Base-by-base conservation (phyloP, 2,888 invertebrate genomes). In the Aplocera efformata region DNA sequence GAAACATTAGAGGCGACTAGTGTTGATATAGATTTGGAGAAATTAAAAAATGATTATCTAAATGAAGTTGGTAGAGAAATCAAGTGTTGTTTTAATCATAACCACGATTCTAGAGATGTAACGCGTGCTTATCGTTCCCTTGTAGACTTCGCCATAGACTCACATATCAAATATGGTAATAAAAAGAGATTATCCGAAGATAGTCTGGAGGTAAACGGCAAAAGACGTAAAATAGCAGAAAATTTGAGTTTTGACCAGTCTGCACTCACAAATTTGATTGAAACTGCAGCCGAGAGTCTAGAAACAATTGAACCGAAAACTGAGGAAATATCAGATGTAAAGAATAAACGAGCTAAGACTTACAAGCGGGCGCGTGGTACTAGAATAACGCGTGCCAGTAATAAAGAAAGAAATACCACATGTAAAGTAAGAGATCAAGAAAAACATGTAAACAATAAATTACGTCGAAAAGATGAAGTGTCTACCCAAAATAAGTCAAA, bases 21-120 rank as follows among this genome's bases (percentile, higher is more conserved):
- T 5, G 27, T 73, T 0, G 67, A 70, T 32, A 71, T 84, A 0
- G 80, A 81, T 23, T 13, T 82, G 1, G 84, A 84, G 7, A 72
- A 58, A 1, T 85, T 85, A 17, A 79, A 85, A 47, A 71, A 69
- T 29, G 69, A 66, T 1, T 82, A 84, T 35, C 37, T 85, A 0
- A 71, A 58, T 0, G 85, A 84, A 48, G 72, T 81, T 0, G 67
- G 63, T 0, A 50, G 66, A 1, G 51, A 40, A 3, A 41, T 43
- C 7, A 33, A 37, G 9, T 43, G 50, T 25, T 32, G 20, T 9
- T 47, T 42, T 10, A 42, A 35, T 13, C 47, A 47, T 34, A 39
- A 50, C 1, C 41, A 50, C n/a, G 22, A 35, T 6, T 6, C 11
- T 6, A 35, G 34, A 1, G n/a, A 3, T 0, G n/a, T n/a, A n/a